These are phyloP conservation scores for Chironomus tepperi DNA, from an alignment of 1,140 invertebrate species.

Conservation along the genomic window DNA sequence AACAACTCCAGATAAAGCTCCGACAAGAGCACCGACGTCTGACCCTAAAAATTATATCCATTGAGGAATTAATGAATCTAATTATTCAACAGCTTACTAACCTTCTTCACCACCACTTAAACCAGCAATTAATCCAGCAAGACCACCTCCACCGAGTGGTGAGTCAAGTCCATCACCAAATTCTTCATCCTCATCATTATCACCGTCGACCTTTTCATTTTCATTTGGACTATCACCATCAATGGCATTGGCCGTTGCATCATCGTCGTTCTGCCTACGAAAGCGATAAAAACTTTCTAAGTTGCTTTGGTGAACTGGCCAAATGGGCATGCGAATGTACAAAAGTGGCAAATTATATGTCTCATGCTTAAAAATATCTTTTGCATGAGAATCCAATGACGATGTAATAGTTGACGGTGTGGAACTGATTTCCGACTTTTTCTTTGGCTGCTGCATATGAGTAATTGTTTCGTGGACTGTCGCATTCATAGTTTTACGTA, in stretches of 20 bases:
- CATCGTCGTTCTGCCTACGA: slow-evolving; percentile 33
- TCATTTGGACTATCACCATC: slow-evolving; percentile 26
- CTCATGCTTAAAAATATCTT: background rate
- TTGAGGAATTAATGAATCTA: background rate
- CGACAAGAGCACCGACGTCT: slow-evolving; percentile 38
- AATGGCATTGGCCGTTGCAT: slow-evolving; percentile 32
- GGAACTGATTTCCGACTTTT: slow-evolving; percentile 8
- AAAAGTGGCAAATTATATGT: background rate
- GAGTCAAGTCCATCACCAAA: slow-evolving; percentile 26
- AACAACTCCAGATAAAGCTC: slow-evolving; percentile 41
- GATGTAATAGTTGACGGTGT: background rate
- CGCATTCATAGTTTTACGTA: background rate
- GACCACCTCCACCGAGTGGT: slow-evolving; percentile 32
- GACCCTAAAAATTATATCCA: slow-evolving; percentile 30
- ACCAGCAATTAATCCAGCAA: slow-evolving; percentile 42
- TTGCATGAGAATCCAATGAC: background rate
- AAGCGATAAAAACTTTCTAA: slow-evolving; percentile 24
- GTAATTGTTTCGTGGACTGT: background rate
- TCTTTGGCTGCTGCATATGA: background rate
- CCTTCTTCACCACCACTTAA: slow-evolving; percentile 39
- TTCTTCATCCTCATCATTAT: slow-evolving; percentile 18
- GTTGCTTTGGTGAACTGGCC: background rate
- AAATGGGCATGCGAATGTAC: background rate
- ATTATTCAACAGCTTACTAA: background rate
- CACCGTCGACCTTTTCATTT: background rate